Evolutionary conservation across 2,888 invertebrate genomes (phyloP).

Genomic region (Auanema sp.): DNA sequence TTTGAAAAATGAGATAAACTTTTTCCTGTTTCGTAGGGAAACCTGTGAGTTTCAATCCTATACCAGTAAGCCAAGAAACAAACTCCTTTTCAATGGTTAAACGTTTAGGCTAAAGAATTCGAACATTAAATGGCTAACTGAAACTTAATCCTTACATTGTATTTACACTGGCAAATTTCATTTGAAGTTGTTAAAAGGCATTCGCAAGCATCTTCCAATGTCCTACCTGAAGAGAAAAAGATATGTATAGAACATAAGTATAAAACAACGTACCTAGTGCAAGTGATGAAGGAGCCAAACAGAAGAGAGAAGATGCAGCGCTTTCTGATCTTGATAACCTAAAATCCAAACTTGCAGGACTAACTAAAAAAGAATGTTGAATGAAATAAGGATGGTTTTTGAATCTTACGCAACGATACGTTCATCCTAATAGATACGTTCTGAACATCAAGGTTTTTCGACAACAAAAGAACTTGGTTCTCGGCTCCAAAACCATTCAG

Average conservation of each 20-base stretch:
- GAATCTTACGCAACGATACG: neutral
- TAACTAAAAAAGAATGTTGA: slow-evolving; percentile 15
- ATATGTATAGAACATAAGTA: neutral
- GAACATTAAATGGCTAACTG: too few species aligned
- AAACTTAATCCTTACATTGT: slow-evolving; percentile 65
- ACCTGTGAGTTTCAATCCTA: slow-evolving; percentile 80
- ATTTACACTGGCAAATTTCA: slow-evolving; percentile 77
- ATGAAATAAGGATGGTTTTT: too few species aligned
- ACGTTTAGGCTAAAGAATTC: slow-evolving; percentile 20
- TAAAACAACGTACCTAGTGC: slow-evolving; percentile 10
- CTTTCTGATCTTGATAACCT: slow-evolving; percentile 15
- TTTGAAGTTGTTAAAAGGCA: slow-evolving; percentile 18
- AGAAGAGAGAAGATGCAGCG: slow-evolving; percentile 15
- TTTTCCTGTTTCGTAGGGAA: slow-evolving; percentile 86
- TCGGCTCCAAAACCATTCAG: slow-evolving; percentile 16
- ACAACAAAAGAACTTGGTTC: neutral
- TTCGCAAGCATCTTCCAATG: too few species aligned
- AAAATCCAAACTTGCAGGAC: slow-evolving; percentile 10
- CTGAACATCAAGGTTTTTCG: neutral
- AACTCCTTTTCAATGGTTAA: slow-evolving; percentile 78
- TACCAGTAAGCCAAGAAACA: slow-evolving; percentile 81
- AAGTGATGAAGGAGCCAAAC: slow-evolving; percentile 7
- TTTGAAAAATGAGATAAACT: slow-evolving; percentile 65
- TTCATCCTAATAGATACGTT: neutral
- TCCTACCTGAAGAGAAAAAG: too few species aligned